Evolutionary conservation across 2,113 vertebrate genomes (phyloP).

Genomic region (Zonotrichia leucophrys): DNA sequence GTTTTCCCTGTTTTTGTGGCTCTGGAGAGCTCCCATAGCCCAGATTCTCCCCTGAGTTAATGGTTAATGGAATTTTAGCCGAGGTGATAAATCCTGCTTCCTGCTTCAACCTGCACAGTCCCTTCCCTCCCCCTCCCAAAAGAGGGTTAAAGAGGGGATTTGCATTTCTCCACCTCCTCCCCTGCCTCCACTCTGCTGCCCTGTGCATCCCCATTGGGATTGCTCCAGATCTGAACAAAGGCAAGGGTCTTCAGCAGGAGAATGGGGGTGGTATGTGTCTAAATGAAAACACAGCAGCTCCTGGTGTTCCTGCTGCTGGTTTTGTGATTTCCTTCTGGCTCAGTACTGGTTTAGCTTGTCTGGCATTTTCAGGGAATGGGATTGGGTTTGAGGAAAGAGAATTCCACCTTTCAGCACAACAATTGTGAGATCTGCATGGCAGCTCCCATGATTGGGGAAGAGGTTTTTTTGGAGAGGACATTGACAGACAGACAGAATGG

Average conservation of each 20-base stretch:
- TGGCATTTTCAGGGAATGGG: not conserved
- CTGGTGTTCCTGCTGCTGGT: not conserved
- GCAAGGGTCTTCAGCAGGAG: not conserved
- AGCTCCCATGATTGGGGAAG: not conserved
- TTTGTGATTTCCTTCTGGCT: not conserved
- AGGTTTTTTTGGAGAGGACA: not conserved
- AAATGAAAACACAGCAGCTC: not conserved
- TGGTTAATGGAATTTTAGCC: not conserved
- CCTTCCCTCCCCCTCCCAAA: not conserved
- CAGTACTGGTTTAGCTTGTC: not conserved
- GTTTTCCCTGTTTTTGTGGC: not conserved
- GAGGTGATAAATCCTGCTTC: slow-evolving; percentile 24
- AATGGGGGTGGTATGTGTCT: not conserved
- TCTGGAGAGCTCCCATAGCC: not conserved
- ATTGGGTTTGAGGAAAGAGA: not conserved
- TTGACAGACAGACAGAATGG: not conserved
- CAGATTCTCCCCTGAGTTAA: not conserved
- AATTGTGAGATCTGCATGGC: not conserved
- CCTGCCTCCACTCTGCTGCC: not conserved
- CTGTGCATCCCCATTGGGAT: not conserved
- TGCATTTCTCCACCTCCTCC: not conserved
- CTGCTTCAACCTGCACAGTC: not conserved
- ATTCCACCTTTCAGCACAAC: not conserved
- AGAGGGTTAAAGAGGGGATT: not conserved
- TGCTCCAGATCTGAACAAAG: not conserved